Conservation (phyloP, 2,113 vertebrate species). For the Azemiops feae region DNA sequence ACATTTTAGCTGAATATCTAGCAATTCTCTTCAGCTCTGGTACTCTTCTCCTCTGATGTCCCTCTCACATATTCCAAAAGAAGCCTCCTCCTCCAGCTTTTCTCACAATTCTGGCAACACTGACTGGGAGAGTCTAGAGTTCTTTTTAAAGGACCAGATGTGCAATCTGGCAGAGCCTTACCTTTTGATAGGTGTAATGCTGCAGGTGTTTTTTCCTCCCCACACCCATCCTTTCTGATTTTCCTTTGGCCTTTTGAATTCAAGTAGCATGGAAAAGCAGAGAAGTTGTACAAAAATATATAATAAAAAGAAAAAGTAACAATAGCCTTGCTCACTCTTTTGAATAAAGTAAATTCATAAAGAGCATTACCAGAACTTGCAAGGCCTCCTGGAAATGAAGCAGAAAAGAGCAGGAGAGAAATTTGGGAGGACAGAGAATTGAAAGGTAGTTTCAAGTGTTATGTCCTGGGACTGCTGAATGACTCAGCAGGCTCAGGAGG, state of each 20-base stretch:
- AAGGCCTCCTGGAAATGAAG: background rate
- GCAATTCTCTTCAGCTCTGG: background rate
- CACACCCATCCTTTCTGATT: background rate
- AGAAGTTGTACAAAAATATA: background rate
- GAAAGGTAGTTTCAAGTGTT: background rate
- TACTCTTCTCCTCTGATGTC: background rate
- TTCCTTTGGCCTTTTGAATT: background rate
- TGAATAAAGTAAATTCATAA: background rate
- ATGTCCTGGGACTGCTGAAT: no score
- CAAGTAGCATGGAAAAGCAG: background rate
- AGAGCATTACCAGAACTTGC: background rate
- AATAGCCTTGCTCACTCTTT: background rate
- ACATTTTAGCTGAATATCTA: background rate
- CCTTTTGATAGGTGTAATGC: background rate
- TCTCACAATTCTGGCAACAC: background rate
- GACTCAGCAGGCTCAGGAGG: no score
- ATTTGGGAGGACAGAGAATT: background rate
- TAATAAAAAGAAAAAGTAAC: background rate
- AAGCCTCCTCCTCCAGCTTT: background rate
- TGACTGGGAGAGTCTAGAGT: background rate
- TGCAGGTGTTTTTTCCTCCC: background rate
- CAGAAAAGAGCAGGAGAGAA: background rate
- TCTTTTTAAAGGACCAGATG: background rate
- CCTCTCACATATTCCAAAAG: background rate
- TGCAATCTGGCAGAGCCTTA: background rate